phyloP scores from a whole-genome alignment of 2,797 vertebrate species.

The Catharus ustulatus region DNA sequence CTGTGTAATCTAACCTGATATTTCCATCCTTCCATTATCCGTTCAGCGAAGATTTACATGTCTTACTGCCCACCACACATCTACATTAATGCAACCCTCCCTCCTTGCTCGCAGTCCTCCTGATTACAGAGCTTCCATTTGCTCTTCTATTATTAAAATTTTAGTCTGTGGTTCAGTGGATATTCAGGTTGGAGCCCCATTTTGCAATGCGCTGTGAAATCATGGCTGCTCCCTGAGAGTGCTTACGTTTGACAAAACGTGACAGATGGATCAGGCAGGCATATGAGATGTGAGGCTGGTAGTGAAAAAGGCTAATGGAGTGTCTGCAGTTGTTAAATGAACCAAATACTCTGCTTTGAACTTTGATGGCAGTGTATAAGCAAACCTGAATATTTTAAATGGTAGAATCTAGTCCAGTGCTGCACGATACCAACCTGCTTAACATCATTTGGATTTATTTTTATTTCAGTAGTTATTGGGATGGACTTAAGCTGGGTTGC shows the following conservation, averaged over 20 bases:
- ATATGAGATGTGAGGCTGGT: constrained; percentile 36
- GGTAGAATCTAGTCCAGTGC: background rate
- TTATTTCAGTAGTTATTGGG: background rate
- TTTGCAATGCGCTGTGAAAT: background rate
- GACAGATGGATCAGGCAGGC: constrained; percentile 60
- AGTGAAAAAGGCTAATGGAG: constrained; percentile 52
- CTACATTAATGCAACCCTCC: background rate
- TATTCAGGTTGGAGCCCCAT: constrained; percentile 37
- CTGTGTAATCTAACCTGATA: background rate
- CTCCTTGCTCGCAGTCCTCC: background rate
- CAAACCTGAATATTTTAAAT: constrained; percentile 36
- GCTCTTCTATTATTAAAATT: constrained; percentile 6
- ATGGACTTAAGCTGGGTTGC: background rate
- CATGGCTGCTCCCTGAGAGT: constrained; percentile 1
- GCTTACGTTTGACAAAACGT: constrained; percentile 9
- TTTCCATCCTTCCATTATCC: background rate
- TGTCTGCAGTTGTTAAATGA: constrained; percentile 65
- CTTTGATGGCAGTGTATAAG: background rate
- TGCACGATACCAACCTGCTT: background rate
- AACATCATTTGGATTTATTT: background rate
- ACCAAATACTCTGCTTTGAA: constrained; percentile 48
- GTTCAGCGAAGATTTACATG: background rate
- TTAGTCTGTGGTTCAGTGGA: constrained; percentile 26
- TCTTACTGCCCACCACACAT: background rate
- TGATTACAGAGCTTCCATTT: background rate